Conservation (phyloP, 2,888 invertebrate genomes). For the Chalcis sispes region DNA sequence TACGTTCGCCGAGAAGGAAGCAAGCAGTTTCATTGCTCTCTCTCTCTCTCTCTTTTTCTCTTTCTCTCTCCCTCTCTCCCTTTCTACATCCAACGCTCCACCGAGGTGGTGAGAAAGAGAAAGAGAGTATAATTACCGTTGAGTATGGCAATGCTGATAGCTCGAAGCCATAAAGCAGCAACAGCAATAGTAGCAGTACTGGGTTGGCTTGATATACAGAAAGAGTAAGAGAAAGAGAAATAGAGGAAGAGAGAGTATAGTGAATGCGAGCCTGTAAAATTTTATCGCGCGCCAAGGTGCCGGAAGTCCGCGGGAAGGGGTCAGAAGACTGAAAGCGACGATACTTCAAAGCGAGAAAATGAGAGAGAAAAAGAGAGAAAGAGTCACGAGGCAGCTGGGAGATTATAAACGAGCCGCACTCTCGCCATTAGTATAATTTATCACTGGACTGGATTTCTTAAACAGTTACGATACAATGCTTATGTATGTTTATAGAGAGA, state of each 20-base stretch:
- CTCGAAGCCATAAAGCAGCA: slow-evolving; percentile 45
- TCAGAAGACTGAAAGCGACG: neutral
- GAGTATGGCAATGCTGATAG: slow-evolving; percentile 51
- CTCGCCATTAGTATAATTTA: slow-evolving; percentile 57
- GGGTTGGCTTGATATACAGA: slow-evolving; percentile 35
- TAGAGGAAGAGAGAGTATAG: neutral
- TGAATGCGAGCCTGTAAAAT: slow-evolving; percentile 42
- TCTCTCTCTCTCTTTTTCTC: neutral
- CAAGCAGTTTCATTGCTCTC: neutral
- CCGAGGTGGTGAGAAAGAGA: neutral
- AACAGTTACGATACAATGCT: slow-evolving; percentile 16
- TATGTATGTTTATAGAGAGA: neutral
- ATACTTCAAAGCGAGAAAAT: too few species aligned
- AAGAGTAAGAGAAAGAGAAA: neutral
- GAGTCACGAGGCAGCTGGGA: slow-evolving; percentile 30
- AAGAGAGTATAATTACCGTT: slow-evolving; percentile 49
- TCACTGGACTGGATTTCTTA: slow-evolving; percentile 37
- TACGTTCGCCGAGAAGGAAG: slow-evolving; percentile 36
- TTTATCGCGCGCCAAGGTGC: slow-evolving; percentile 48
- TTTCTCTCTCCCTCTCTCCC: neutral
- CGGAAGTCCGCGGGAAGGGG: slow-evolving; percentile 38
- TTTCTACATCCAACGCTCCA: neutral
- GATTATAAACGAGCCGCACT: slow-evolving; percentile 58
- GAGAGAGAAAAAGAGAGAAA: too few species aligned
- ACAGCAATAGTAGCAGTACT: neutral